Evolutionary conservation across 37 sponge, comb jelly and placozoan species (phyloP).

Genomic region (Agelas oroides): DNA sequence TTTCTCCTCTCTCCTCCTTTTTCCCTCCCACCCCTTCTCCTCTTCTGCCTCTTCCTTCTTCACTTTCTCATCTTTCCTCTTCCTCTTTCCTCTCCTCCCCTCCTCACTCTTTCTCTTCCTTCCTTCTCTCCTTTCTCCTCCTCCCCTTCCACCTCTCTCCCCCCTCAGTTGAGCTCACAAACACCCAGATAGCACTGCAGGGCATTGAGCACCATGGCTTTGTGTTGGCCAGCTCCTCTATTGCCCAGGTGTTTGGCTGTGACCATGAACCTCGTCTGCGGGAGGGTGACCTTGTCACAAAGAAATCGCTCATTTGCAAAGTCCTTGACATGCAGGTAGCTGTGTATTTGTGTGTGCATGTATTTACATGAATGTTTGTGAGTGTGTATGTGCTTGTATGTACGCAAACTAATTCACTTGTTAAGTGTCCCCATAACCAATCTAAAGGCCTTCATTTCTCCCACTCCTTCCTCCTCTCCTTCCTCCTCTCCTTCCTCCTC

Average conservation of each 20-base stretch:
- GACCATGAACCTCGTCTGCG: constrained; percentile 74
- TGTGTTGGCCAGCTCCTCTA: constrained; percentile 71
- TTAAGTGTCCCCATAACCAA: not conserved
- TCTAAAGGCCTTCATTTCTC: not conserved
- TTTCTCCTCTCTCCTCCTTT: no score
- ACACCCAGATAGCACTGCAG: constrained; percentile 86
- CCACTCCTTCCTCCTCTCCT: no score
- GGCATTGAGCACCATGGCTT: constrained; percentile 78
- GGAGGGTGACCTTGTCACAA: constrained; percentile 73
- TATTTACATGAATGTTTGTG: not conserved
- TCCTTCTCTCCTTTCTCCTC: no score
- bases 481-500: no score
- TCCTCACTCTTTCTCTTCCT: no score
- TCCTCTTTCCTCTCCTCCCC: no score
- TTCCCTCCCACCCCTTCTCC: not conserved
- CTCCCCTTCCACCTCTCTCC: no score
- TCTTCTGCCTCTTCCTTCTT: not conserved
- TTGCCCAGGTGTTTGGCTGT: constrained; percentile 72
- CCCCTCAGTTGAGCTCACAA: constrained; percentile 73
- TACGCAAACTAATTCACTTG: not conserved
- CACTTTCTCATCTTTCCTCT: no score
- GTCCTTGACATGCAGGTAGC: constrained; percentile 81
- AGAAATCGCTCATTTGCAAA: constrained; percentile 78
- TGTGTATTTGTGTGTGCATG: not conserved
- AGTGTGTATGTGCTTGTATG: not conserved